These are phyloP conservation scores for Tyrannus savana DNA, from an alignment of 2,113 vertebrate species.

Conservation along the genomic window DNA sequence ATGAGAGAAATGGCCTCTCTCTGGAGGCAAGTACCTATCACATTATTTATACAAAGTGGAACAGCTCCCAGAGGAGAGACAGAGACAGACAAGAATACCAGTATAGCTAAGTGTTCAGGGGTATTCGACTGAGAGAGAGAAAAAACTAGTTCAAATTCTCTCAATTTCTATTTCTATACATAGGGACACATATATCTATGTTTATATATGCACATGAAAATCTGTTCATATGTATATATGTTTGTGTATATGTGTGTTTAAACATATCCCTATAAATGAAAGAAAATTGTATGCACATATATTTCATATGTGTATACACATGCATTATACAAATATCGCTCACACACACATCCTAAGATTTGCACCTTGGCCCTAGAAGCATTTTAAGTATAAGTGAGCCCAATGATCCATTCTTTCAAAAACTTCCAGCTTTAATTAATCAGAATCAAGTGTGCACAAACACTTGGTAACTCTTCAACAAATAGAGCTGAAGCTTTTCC, in stretches of 20 bases:
- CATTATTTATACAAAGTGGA: constrained; percentile 31
- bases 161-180: neutral
- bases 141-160: neutral
- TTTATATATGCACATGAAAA: neutral
- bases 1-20: neutral
- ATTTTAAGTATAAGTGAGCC: neutral
- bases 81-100: neutral
- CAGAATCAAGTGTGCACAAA: neutral
- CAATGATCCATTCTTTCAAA: neutral
- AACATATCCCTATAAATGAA: neutral
- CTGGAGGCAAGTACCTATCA: neutral
- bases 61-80: constrained; percentile 17
- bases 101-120: neutral
- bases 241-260: neutral
- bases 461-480: neutral
- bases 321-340: neutral
- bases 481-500: neutral
- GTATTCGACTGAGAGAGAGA: neutral
- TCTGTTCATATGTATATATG: rapidly evolving
- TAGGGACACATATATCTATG: neutral
- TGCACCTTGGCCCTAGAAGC: neutral
- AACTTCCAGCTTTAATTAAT: neutral
- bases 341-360: neutral
- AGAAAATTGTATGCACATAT: neutral
- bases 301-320: neutral